Percentiles rank a stretch among this genome's conserved stretches.
Evolutionary conservation across 2,113 vertebrate species (phyloP).

Genomic region (Toxostoma redivivum): DNA sequence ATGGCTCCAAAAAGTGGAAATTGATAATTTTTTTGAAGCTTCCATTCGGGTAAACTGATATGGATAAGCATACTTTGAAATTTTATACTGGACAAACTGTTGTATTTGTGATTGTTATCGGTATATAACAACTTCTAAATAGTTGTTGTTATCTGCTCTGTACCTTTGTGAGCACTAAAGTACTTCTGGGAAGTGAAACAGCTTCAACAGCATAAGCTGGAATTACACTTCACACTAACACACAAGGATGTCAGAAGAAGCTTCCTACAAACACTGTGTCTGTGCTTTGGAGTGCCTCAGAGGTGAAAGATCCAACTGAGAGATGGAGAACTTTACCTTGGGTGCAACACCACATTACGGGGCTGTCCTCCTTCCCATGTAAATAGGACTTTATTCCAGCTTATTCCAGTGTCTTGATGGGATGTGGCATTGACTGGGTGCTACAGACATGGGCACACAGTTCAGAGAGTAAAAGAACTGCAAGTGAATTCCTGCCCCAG

Average conservation of each 20-base stretch:
- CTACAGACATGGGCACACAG: background rate
- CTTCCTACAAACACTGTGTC: background rate
- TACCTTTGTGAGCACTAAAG: background rate
- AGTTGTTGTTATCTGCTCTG: background rate
- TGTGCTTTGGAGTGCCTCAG: fast-evolving
- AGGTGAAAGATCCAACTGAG: background rate
- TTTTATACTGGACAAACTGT: background rate
- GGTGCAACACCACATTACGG: fast-evolving
- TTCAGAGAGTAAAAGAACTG: background rate
- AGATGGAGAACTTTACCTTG: background rate
- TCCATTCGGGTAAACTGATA: background rate
- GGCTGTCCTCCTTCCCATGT: background rate
- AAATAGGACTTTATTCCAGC: background rate
- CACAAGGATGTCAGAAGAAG: background rate
- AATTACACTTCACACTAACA: background rate
- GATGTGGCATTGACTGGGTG: background rate
- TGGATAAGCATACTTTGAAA: background rate
- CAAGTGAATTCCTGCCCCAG: background rate
- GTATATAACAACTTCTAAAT: background rate
- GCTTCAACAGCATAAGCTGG: background rate
- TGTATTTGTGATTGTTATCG: background rate
- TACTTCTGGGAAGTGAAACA: background rate
- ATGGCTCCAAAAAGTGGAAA: background rate
- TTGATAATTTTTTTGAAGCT: background rate
- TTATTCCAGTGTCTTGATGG: background rate